These are phyloP conservation scores for Bombus pascuorum DNA, from an alignment of 1,140 invertebrate genomes.

Conservation along the genomic window DNA sequence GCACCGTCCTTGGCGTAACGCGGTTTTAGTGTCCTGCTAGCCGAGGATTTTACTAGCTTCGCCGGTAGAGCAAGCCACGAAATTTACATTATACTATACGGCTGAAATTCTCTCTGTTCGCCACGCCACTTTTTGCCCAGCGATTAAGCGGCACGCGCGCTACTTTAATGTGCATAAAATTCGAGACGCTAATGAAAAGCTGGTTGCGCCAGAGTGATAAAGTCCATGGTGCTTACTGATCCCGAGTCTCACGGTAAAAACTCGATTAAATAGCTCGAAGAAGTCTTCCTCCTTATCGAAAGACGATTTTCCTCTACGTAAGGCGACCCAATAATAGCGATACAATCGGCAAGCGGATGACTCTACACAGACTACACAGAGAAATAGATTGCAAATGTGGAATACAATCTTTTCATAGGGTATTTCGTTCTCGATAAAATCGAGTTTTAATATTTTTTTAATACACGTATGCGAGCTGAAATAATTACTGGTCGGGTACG, in stretches of 20 bases:
- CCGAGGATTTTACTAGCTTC: not conserved
- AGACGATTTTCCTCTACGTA: not conserved
- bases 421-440: not conserved
- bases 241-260: not conserved
- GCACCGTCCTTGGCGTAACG: not conserved
- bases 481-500: too few species aligned
- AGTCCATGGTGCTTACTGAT: not conserved
- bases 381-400: not conserved
- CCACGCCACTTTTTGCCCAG: not conserved
- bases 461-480: too few species aligned
- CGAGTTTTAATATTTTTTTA: not conserved
- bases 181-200: constrained; percentile 18
- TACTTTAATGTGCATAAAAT: not conserved
- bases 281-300: not conserved
- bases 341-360: not conserved
- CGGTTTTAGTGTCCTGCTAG: not conserved
- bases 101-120: not conserved
- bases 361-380: not conserved
- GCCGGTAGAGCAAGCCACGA: not conserved
- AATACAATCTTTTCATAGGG: not conserved
- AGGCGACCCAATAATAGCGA: too few species aligned
- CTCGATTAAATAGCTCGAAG: not conserved
- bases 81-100: constrained; percentile 11
- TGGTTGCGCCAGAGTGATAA: not conserved
- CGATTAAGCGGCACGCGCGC: constrained; percentile 17